phyloP scores from a whole-genome alignment of 2,797 vertebrate genomes.

The Sebastes dallii region DNA sequence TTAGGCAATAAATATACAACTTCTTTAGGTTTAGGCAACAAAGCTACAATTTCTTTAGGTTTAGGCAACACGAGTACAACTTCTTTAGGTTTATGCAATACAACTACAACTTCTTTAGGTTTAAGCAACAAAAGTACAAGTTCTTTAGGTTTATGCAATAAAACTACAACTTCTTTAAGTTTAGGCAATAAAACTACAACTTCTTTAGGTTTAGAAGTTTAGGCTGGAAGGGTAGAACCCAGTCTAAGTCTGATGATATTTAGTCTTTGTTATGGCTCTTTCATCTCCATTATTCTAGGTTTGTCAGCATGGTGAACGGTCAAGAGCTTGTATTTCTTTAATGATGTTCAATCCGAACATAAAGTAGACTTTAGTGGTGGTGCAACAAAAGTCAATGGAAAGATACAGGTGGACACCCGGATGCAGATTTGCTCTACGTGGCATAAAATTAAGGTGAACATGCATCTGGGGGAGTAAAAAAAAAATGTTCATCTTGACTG shows the following conservation, averaged over 20 bases:
- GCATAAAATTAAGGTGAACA: neutral
- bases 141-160: rapidly evolving
- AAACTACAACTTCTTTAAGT: too few species aligned
- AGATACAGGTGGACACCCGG: neutral
- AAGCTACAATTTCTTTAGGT: rapidly evolving
- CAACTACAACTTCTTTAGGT: rapidly evolving
- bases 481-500: neutral
- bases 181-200: too few species aligned
- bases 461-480: neutral
- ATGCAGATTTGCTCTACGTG: neutral
- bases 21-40: too few species aligned
- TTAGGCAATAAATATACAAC: rapidly evolving
- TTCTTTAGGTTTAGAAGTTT: too few species aligned
- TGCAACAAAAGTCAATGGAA: neutral
- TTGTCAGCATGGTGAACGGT: neutral
- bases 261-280: neutral
- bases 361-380: neutral
- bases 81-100: too few species aligned
- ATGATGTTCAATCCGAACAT: neutral
- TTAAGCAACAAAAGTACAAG: too few species aligned
- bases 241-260: neutral
- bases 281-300: neutral
- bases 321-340: neutral
- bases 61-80: rapidly evolving
- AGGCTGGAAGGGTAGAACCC: too few species aligned